Percentiles rank a stretch among this genome's conserved stretches.
phyloP scores from a whole-genome alignment of 1,140 invertebrate species.

The Bradysia coprophila region DNA sequence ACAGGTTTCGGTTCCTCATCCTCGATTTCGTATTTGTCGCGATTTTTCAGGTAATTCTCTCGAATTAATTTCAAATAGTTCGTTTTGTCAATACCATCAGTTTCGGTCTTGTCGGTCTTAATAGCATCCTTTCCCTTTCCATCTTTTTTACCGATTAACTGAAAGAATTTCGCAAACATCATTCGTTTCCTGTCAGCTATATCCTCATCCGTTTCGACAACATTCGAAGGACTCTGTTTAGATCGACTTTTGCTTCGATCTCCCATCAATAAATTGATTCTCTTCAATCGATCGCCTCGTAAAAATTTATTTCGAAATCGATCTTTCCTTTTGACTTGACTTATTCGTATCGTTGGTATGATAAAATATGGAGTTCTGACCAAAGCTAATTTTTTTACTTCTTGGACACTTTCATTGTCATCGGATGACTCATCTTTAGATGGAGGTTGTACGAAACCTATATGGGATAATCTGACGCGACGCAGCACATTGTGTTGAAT shows the following conservation, averaged over 20 bases:
- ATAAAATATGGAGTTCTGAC: constrained; percentile 3
- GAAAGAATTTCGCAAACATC: no score
- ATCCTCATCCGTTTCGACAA: neutral
- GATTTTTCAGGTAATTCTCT: neutral
- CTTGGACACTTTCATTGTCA: neutral
- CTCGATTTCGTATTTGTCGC: no score
- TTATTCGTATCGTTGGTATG: neutral
- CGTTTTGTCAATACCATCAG: neutral
- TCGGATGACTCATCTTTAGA: constrained; percentile 1
- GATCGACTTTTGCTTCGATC: neutral
- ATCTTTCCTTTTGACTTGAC: neutral
- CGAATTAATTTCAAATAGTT: neutral
- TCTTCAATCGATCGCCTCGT: neutral
- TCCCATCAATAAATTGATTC: constrained; percentile 1
- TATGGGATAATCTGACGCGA: neutral
- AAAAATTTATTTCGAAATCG: constrained; percentile 3
- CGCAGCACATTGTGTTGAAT: neutral
- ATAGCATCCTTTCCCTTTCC: no score
- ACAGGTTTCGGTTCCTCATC: neutral
- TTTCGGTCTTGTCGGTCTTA: neutral
- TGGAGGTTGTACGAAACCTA: constrained; percentile 1
- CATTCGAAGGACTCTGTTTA: neutral
- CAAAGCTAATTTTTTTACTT: neutral
- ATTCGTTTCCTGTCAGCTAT: no score
- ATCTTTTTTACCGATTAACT: no score